These are phyloP conservation scores for Aplodontia rufa DNA, from an alignment of 2,113 vertebrate genomes.

Conservation along the genomic window DNA sequence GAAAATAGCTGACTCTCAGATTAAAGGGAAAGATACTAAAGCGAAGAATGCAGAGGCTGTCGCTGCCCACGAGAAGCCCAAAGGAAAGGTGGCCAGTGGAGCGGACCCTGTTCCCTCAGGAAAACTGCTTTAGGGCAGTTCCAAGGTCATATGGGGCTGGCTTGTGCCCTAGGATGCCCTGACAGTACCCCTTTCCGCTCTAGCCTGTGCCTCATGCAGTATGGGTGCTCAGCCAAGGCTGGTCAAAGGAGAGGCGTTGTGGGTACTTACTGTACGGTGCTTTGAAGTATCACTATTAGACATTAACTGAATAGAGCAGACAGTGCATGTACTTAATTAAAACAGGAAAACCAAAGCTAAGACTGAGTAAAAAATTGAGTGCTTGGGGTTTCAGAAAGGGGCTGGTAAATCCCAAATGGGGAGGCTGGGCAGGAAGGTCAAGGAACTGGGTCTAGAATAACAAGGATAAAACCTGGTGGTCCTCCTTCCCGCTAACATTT, in stretches of 20 bases:
- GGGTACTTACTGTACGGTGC: no score
- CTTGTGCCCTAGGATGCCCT: fast-evolving
- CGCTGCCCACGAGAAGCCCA: background rate
- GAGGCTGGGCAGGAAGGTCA: background rate
- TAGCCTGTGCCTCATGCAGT: background rate
- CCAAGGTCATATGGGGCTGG: background rate
- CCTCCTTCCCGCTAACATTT: no score
- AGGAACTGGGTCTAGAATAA: background rate
- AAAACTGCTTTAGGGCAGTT: background rate
- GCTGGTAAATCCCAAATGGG: background rate
- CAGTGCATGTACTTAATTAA: background rate
- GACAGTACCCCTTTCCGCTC: background rate
- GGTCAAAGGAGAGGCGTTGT: background rate
- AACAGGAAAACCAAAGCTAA: background rate
- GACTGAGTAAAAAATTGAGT: background rate
- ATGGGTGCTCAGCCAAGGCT: background rate
- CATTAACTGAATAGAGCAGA: background rate
- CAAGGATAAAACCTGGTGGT: no score
- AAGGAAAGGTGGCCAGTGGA: background rate
- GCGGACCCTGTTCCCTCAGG: background rate
- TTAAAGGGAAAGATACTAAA: background rate
- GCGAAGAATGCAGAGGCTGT: background rate
- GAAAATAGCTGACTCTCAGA: background rate
- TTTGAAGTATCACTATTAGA: background rate
- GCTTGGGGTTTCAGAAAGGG: background rate